These are phyloP conservation scores for Caenorhabditis remanei DNA, from an alignment of 1,140 invertebrate genomes.

Conservation along the genomic window DNA sequence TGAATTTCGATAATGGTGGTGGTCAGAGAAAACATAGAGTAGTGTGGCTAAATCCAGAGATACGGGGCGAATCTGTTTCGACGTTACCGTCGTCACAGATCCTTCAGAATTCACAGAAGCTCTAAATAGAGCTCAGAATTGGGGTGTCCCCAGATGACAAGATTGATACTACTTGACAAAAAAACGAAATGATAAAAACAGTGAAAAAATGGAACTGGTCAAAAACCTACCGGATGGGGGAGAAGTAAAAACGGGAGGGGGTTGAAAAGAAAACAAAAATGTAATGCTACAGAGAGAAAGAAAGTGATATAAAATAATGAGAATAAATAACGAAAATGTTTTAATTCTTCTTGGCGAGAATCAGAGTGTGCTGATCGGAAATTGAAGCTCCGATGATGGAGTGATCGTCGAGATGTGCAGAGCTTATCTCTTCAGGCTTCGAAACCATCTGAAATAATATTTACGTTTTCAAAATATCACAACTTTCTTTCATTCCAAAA, in stretches of 20 bases:
- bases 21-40: conserved; percentile 13
- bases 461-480: background rate
- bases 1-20: background rate
- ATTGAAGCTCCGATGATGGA: conserved; percentile 70
- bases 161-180: conserved; percentile 41
- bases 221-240: background rate
- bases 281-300: background rate
- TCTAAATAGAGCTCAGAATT: background rate
- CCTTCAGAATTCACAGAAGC: conserved; percentile 11
- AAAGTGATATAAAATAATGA: background rate
- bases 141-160: conserved; percentile 6
- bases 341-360: conserved; percentile 67
- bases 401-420: conserved; percentile 73
- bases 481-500: too few species aligned
- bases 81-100: background rate
- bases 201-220: background rate
- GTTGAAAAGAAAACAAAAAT: background rate
- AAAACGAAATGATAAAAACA: conserved; percentile 12
- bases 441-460: conserved; percentile 66
- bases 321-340: background rate
- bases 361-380: conserved; percentile 74
- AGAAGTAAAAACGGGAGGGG: background rate
- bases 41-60: conserved; percentile 1
- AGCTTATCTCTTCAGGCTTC: conserved; percentile 69
- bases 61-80: background rate